phyloP scores from a whole-genome alignment of 1,140 invertebrate species.

The Philotrypesis tridentata region DNA sequence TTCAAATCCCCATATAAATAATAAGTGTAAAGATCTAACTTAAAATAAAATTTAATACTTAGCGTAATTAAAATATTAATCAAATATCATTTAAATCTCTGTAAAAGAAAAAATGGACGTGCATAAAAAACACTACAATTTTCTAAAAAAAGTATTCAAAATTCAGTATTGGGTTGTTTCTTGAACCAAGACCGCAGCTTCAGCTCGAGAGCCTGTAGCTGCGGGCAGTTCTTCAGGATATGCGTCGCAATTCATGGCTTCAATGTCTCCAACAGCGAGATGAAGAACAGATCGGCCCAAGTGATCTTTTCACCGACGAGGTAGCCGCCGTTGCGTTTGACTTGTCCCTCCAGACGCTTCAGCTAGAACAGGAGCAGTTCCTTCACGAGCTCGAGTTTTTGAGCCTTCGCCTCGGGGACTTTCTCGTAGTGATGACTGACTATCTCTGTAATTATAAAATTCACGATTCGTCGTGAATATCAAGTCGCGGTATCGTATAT shows the following conservation, averaged over 20 bases:
- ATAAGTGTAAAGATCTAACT: too few species aligned
- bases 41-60: too few species aligned
- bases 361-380: background rate
- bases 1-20: too few species aligned
- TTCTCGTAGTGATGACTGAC: conserved; percentile 60
- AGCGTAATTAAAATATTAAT: too few species aligned
- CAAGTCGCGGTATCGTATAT: too few species aligned
- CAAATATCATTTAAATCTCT: too few species aligned
- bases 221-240: conserved; percentile 28
- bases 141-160: background rate
- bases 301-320: conserved; percentile 20
- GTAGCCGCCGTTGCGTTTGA: conserved; percentile 17
- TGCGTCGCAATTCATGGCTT: background rate
- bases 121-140: too few species aligned
- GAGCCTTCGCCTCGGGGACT: conserved; percentile 54
- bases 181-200: conserved; percentile 25
- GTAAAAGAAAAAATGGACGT: too few species aligned
- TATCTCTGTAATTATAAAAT: conserved; percentile 64
- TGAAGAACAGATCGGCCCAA: conserved; percentile 35
- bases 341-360: conserved; percentile 16
- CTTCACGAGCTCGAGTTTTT: conserved; percentile 49
- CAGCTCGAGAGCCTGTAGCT: conserved; percentile 43
- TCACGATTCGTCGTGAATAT: too few species aligned
- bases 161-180: conserved; percentile 28
- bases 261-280: background rate